Base-by-base conservation (phyloP, 2,113 vertebrate genomes). In the Anthoscopus minutus region DNA sequence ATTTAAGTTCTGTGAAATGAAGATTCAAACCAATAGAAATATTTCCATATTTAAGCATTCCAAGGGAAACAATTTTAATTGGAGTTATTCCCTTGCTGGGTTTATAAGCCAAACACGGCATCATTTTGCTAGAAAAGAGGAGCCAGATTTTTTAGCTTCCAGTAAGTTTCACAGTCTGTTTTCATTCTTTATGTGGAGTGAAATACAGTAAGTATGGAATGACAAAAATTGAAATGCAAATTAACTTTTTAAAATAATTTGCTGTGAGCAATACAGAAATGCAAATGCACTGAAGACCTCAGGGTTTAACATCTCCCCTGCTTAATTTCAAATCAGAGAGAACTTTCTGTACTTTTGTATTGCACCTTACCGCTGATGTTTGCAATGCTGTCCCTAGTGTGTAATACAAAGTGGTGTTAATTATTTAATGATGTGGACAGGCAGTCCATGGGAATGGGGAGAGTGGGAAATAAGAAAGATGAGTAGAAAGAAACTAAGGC, bases 41-140 rank as follows among this genome's bases (percentile, higher is more conserved):
- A 72, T 95, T 96, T 94, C 88, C 3, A 3, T 81, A 67, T 84
- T 84, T 86, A 92, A 96, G 45, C 37, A 88, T 90, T 96, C 93
- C 94, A 96, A 92, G 66, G 80, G 94, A 97, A 96, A 95, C 76
- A 94, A 78, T 93, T 95, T 95, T 94, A 89, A 86, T 93, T 96
- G 86, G 93, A 96, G 58, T 92, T 97, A 90, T 95, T 96, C 94
- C 95, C 88, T 93, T 65, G 76, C 72, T 92, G 61, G 44, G 3
- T 86, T 95, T 92, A 53, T 64, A 78, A 95, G 94, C 87, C 93
- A 97, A 96, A 88, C 37, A 74, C 85, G 94, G 88, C 64, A 90
- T 92, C 88, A 88, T 90, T 92, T 86, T 90, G 20, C 53, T 93
- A 81, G 72, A 83, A 83, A 70, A 86, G 91, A 94, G 87, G 69